Evolutionary conservation across 2,113 vertebrate species (phyloP).

Genomic region (Boleophthalmus pectinirostris): DNA sequence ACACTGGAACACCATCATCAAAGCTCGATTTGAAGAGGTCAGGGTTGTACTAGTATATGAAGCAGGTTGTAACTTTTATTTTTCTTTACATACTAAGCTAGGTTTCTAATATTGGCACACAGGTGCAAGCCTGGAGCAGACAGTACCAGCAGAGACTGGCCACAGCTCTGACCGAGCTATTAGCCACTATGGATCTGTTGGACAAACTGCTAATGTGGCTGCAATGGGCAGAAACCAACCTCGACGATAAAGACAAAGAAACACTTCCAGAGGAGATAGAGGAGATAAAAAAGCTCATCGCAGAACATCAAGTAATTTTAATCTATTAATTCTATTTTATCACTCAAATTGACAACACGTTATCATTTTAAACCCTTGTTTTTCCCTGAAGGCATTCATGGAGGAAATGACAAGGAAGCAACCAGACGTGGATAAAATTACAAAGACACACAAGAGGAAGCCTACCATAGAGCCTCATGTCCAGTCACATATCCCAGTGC

Average conservation of each 20-base stretch:
- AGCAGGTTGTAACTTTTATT: neutral
- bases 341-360: neutral
- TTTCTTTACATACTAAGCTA: neutral
- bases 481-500: slow-evolving; percentile 93
- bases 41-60: slow-evolving; percentile 39
- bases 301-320: slow-evolving; percentile 89
- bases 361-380: neutral
- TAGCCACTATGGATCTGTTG: slow-evolving; percentile 89
- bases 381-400: slow-evolving; percentile 86
- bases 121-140: slow-evolving; percentile 95
- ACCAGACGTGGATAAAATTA: slow-evolving; percentile 97
- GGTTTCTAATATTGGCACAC: slow-evolving; percentile 10
- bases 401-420: slow-evolving; percentile 99
- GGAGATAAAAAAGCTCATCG: slow-evolving; percentile 92
- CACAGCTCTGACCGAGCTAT: slow-evolving; percentile 85
- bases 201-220: slow-evolving; percentile 92
- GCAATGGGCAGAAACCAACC: slow-evolving; percentile 93
- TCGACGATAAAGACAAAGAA: slow-evolving; percentile 92
- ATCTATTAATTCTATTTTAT: no score
- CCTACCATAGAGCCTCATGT: slow-evolving; percentile 57
- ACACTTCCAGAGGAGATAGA: slow-evolving; percentile 90
- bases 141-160: slow-evolving; percentile 93
- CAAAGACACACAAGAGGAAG: slow-evolving; percentile 96
- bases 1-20: slow-evolving; percentile 99
- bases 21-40: slow-evolving; percentile 98